phyloP scores from a whole-genome alignment of 2,797 vertebrate species.

The Megaceryle alcyon region DNA sequence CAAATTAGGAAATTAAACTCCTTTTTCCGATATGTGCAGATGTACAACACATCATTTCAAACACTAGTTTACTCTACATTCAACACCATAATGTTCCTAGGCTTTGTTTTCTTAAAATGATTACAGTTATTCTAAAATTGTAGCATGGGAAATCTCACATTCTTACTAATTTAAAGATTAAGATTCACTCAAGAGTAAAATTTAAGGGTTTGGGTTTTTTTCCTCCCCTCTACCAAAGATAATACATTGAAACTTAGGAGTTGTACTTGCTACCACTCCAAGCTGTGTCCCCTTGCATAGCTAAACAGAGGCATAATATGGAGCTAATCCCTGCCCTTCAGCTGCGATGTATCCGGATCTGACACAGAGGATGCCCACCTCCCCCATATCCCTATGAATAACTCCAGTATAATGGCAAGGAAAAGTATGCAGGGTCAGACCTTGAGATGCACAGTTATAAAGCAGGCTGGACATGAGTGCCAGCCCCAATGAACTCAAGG shows the following conservation, averaged over 20 bases:
- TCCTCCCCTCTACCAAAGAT: neutral
- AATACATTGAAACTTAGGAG: neutral
- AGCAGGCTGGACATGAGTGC: neutral
- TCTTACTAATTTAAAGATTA: constrained; percentile 44
- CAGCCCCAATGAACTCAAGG: neutral
- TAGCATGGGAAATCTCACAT: neutral
- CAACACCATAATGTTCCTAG: neutral
- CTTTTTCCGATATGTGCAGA: neutral
- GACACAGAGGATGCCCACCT: neutral
- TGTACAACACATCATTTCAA: constrained; percentile 20
- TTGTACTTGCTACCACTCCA: neutral
- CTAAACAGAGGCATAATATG: neutral
- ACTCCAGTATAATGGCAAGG: neutral
- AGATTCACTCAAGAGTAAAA: constrained; percentile 32
- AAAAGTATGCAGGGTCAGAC: neutral
- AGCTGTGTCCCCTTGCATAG: neutral
- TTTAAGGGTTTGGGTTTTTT: neutral
- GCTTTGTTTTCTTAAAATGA: constrained; percentile 50
- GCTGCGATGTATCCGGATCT: neutral
- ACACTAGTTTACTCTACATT: constrained; percentile 2
- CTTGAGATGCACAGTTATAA: neutral
- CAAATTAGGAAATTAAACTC: constrained; percentile 8
- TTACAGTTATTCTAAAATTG: constrained; percentile 39
- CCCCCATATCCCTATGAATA: neutral
- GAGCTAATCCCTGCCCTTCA: neutral